Percentiles rank a stretch among this genome's conserved stretches.
Evolutionary conservation across 2,888 invertebrate genomes (phyloP).

Genomic region (Rosalia funebris): DNA sequence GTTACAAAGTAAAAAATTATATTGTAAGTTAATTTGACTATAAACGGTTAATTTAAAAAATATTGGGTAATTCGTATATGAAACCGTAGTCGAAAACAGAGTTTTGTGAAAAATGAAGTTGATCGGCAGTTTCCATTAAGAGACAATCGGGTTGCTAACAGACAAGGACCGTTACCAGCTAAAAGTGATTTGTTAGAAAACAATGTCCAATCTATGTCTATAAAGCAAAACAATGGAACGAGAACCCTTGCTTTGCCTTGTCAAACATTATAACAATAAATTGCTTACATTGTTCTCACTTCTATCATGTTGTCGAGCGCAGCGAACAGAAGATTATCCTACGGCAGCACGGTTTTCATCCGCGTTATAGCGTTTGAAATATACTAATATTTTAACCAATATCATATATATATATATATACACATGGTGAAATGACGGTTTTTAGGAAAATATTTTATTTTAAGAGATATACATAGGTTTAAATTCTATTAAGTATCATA

Average conservation of each 20-base stretch:
- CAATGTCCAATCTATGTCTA: slow-evolving; percentile 56
- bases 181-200: slow-evolving; percentile 51
- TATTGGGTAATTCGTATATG: too few species aligned
- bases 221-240: slow-evolving; percentile 49
- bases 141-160: slow-evolving; percentile 13
- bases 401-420: too few species aligned
- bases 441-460: too few species aligned
- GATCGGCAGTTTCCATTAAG: slow-evolving; percentile 22
- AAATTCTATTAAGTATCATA: too few species aligned
- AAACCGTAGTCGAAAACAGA: neutral
- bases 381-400: too few species aligned
- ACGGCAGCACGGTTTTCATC: neutral
- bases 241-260: slow-evolving; percentile 55
- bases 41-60: too few species aligned
- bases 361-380: neutral
- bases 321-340: slow-evolving; percentile 31
- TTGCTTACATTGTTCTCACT: slow-evolving; percentile 57
- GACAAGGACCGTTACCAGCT: slow-evolving; percentile 11
- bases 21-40: too few species aligned
- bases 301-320: slow-evolving; percentile 38
- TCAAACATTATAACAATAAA: slow-evolving; percentile 56
- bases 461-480: too few species aligned
- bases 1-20: too few species aligned
- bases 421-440: too few species aligned
- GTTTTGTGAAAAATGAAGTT: slow-evolving; percentile 2